These are phyloP conservation scores for Sesia bembeciformis DNA, from an alignment of 2,888 invertebrate species.

Conservation along the genomic window DNA sequence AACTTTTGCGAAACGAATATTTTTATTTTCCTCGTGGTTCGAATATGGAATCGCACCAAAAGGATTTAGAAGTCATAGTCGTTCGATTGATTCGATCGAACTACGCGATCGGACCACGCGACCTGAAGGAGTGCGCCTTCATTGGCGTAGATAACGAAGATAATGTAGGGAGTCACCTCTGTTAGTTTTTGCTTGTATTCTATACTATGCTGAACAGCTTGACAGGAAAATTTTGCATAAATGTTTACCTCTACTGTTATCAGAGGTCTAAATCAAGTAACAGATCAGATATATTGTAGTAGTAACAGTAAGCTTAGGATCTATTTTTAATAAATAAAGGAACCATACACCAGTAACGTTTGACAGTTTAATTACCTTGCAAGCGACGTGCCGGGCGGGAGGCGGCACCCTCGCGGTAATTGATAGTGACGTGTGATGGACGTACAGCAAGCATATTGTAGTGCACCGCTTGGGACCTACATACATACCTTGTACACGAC, in stretches of 20 bases:
- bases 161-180: slow-evolving; percentile 4
- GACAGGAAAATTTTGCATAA: too few relatives aligned
- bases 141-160: not conserved
- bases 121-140: too few relatives aligned
- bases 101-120: too few relatives aligned
- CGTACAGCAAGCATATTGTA: slow-evolving; percentile 39
- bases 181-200: too few relatives aligned
- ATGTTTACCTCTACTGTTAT: too few relatives aligned
- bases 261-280: too few relatives aligned
- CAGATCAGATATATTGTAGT: not conserved
- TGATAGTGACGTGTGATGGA: slow-evolving; percentile 70
- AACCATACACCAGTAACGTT: slow-evolving; percentile 12
- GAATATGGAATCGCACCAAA: too few relatives aligned
- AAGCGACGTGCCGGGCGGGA: slow-evolving; percentile 24
- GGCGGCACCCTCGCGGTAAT: slow-evolving; percentile 44
- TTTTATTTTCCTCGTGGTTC: too few relatives aligned
- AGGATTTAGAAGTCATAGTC: too few relatives aligned
- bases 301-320: slow-evolving; percentile 4
- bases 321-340: slow-evolving; percentile 11
- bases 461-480: slow-evolving; percentile 44
- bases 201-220: too few relatives aligned
- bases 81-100: too few relatives aligned
- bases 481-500: not conserved
- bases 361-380: slow-evolving; percentile 43
- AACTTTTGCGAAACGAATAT: too few relatives aligned